These are phyloP conservation scores for Limanda limanda DNA, from an alignment of 2,113 vertebrate genomes.

Conservation along the genomic window DNA sequence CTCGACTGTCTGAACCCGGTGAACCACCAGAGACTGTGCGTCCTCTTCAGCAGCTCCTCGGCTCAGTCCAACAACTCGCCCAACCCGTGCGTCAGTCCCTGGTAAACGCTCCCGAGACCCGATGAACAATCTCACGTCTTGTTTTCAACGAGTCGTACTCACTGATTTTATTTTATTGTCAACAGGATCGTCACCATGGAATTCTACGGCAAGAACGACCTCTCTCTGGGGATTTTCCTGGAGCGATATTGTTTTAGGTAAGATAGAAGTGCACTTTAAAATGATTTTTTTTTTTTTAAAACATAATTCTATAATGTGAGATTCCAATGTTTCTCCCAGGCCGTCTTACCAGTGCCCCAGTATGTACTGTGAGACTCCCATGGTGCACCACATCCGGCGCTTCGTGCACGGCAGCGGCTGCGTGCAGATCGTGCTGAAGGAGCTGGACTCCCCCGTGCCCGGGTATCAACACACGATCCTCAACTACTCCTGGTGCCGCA, in stretches of 20 bases:
- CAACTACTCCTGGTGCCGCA: constrained; percentile 97
- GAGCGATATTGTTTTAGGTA: constrained; percentile 98
- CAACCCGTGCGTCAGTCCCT: constrained; percentile 97
- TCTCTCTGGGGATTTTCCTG: constrained; percentile 96
- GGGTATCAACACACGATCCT: constrained; percentile 99
- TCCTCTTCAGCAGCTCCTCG: constrained; percentile 98
- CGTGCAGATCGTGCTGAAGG: constrained; percentile 98
- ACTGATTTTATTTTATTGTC: constrained; percentile 17
- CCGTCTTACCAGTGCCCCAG: constrained; percentile 97
- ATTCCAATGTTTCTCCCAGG: constrained; percentile 71
- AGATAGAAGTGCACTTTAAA: constrained; percentile 25
- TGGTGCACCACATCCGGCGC: constrained; percentile 97
- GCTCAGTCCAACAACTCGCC: constrained; percentile 95
- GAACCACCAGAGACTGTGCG: constrained; percentile 96
- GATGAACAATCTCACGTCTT: fast-evolving
- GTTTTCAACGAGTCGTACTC: not conserved
- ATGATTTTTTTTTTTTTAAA: not conserved
- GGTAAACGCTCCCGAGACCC: constrained; percentile 76
- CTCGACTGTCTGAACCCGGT: constrained; percentile 93
- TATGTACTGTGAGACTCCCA: constrained; percentile 97
- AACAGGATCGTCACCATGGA: constrained; percentile 99
- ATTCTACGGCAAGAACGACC: constrained; percentile 98
- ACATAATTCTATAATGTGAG: not conserved
- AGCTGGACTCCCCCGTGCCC: constrained; percentile 96
- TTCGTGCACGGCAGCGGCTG: constrained; percentile 97